Evolutionary conservation across 1,140 invertebrate species (phyloP).

Genomic region (Gerris buenoi): DNA sequence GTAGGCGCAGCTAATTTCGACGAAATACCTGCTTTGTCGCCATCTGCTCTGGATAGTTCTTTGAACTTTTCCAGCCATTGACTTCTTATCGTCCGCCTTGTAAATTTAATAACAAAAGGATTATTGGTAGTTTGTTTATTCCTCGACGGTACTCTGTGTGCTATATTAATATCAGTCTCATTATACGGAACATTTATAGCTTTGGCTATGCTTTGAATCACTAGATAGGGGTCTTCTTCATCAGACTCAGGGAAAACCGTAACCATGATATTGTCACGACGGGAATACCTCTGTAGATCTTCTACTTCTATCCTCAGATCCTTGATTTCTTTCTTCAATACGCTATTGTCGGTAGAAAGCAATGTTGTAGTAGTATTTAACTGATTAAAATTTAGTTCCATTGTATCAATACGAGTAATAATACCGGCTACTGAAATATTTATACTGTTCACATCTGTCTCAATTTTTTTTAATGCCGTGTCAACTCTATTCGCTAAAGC

Average conservation of each 20-base stretch:
- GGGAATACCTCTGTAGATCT: not conserved
- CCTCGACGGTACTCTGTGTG: not conserved
- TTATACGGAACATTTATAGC: not conserved
- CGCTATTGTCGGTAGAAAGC: not conserved
- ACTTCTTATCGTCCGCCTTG: not conserved
- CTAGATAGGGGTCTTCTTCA: not conserved
- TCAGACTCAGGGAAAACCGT: not conserved
- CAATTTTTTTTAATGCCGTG: not conserved
- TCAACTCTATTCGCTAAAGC: not conserved
- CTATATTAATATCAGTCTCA: not conserved
- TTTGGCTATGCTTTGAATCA: not conserved
- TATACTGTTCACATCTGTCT: not conserved
- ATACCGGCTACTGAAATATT: not conserved
- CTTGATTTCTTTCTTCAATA: not conserved
- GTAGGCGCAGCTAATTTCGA: not conserved
- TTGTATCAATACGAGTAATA: not conserved
- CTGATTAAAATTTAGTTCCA: not conserved
- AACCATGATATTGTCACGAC: not conserved
- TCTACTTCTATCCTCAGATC: not conserved
- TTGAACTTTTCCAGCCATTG: not conserved
- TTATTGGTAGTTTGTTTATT: not conserved
- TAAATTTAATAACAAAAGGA: not conserved
- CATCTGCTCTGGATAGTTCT: not conserved
- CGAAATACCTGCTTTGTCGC: not conserved
- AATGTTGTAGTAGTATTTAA: not conserved